Evolutionary conservation across 2,113 vertebrate species (phyloP), one percentile per base, ranked within the genome.

Genomic region (Saguinus imperator): DNA sequence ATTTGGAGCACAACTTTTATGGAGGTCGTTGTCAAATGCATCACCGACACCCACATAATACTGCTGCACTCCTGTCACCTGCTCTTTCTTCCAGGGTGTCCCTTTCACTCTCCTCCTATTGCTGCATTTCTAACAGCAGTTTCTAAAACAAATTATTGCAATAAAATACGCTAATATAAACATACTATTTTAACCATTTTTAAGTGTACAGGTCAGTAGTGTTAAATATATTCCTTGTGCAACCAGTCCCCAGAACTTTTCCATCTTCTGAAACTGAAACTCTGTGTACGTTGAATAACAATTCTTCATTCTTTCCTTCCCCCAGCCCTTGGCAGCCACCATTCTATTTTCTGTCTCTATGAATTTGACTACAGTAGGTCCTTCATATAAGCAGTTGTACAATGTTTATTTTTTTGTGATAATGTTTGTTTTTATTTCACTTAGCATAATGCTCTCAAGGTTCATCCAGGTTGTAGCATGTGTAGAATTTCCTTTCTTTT

Each of bases 241-340:
- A 43, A 25, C 20, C n/a, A 27, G 50, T 37, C 27, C 16, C 70
- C 70, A 58, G 79, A 58, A 52, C 2, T 0, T 29, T 85, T 87
- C 86, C 23, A 40, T 68, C 40, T 90, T 55, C 27, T 72, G 73
- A 76, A 94, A 92, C 40, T 37, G 45, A 95, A 96, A 58, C 45
- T 43, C 11, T 55, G 3, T 7, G 29, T 23, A 55, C 45, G 1
- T n/a, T 4, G 29, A 45, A 66, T 35, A 55, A 21, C 12, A 27
- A 4, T 17, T 23, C 13, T 29, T 80, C 27, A 7, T 14, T 11
- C 14, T 12, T 35, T 73, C 40, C 23, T 37, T 12, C 25, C 11
- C 13, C 18, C 45, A 7, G 5, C 14, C 40, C 32, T 17, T 2
- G 20, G 35, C 20, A 10, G 16, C 21, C 37, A 55, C 35, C 13